phyloP scores from a whole-genome alignment of 1,140 invertebrate genomes.

The Drosophila pachea region DNA sequence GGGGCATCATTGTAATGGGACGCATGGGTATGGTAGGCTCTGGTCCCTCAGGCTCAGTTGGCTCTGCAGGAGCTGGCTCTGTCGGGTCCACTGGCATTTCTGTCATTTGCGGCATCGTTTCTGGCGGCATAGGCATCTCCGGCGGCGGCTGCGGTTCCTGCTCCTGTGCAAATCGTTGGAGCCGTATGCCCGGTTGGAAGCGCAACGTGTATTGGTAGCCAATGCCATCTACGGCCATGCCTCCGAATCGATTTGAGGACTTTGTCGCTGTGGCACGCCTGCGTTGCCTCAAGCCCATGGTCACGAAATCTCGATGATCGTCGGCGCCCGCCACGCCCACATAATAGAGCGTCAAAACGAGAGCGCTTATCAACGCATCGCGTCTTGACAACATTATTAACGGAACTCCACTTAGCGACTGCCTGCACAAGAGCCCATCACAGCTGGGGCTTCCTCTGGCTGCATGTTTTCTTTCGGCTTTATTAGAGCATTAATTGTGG shows the following conservation, averaged over 20 bases:
- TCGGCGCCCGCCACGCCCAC: conserved; percentile 47
- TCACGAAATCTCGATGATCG: conserved; percentile 60
- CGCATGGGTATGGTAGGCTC: conserved; percentile 62
- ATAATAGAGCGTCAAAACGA: conserved; percentile 71
- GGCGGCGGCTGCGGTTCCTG: conserved; percentile 5
- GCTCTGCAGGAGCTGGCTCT: conserved; percentile 12
- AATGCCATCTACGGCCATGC: conserved; percentile 47
- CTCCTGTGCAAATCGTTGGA: conserved; percentile 53
- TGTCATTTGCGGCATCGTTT: conserved; percentile 4
- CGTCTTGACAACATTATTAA: conserved; percentile 75
- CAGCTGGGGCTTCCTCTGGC: conserved; percentile 39
- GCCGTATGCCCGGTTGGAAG: conserved; percentile 58
- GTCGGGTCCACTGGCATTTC: conserved; percentile 37
- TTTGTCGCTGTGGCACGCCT: conserved; percentile 33
- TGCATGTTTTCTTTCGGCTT: conserved; percentile 61
- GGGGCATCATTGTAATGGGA: conserved; percentile 36
- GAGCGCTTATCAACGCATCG: conserved; percentile 66
- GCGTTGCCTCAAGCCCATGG: conserved; percentile 44
- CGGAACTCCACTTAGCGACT: conserved; percentile 67
- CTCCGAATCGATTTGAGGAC: conserved; percentile 35
- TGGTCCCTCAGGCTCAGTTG: conserved; percentile 47
- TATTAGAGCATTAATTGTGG: conserved; percentile 78
- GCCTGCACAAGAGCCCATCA: conserved; percentile 33
- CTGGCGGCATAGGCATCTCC: conserved; percentile 12
- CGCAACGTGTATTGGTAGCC: conserved; percentile 58